phyloP scores from a whole-genome alignment of 2,797 vertebrate species.

The Nyctibius grandis region DNA sequence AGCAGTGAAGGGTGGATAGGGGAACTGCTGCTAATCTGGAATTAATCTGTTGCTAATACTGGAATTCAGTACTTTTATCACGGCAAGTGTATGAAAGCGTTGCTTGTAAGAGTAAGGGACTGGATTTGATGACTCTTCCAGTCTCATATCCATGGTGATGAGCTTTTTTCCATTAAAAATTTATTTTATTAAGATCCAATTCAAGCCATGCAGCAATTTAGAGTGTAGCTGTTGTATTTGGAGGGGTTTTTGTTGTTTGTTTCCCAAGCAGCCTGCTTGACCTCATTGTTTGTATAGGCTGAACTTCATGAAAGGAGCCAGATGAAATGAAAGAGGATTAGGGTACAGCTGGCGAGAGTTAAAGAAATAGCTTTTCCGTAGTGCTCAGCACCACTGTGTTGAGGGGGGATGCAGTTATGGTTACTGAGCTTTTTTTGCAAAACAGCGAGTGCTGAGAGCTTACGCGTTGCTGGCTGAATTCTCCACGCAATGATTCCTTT shows the following conservation, averaged over 20 bases:
- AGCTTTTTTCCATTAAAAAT: neutral
- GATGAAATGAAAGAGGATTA: neutral
- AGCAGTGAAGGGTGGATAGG: neutral
- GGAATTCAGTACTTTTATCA: neutral
- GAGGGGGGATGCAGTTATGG: neutral
- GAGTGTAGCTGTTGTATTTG: neutral
- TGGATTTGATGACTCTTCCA: neutral
- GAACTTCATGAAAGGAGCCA: neutral
- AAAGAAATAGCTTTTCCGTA: neutral
- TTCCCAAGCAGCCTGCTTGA: fast-evolving
- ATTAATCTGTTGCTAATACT: no score
- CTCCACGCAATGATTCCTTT: neutral
- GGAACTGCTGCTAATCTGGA: neutral
- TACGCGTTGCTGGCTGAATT: neutral
- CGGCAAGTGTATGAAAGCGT: neutral
- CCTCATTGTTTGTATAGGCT: neutral
- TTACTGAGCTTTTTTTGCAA: neutral
- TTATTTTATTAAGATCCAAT: neutral
- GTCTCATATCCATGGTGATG: neutral
- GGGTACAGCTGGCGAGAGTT: neutral
- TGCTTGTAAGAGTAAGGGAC: neutral
- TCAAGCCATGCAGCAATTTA: neutral
- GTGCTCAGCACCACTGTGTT: neutral
- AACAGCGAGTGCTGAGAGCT: neutral
- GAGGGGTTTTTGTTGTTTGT: neutral